These are phyloP conservation scores for Habroteleia sp. DNA, from an alignment of 2,888 invertebrate genomes.

Conservation along the genomic window DNA sequence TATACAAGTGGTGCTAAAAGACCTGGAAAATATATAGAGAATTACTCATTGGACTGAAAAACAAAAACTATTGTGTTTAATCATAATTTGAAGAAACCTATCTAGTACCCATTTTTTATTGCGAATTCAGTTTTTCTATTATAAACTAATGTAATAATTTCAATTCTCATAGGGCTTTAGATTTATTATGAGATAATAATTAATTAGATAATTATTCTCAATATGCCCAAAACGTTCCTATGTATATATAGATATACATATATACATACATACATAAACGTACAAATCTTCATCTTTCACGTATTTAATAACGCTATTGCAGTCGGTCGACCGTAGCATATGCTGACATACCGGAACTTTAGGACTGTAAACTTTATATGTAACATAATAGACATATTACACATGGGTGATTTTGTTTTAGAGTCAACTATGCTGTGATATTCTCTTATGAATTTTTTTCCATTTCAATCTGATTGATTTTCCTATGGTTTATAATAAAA, in stretches of 20 bases:
- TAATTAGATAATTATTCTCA: too few species aligned
- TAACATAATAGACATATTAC: slow-evolving; percentile 53
- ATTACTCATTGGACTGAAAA: too few species aligned
- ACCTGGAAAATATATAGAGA: too few species aligned
- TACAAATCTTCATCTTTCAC: slow-evolving; percentile 55
- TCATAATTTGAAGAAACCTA: too few species aligned
- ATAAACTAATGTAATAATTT: too few species aligned
- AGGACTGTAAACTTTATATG: slow-evolving; percentile 58
- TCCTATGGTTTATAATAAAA: slow-evolving; percentile 28
- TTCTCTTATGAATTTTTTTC: slow-evolving; percentile 30
- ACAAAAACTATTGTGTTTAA: too few species aligned
- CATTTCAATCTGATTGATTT: slow-evolving; percentile 41
- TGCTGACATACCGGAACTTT: slow-evolving; percentile 60
- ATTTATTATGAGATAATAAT: too few species aligned
- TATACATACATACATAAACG: slow-evolving; percentile 26
- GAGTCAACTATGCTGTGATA: slow-evolving; percentile 22
- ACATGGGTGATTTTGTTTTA: slow-evolving; percentile 56
- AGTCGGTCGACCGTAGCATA: slow-evolving; percentile 58
- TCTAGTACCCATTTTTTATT: too few species aligned
- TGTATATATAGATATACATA: slow-evolving; percentile 13
- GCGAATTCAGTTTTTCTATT: too few species aligned
- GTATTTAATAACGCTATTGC: slow-evolving; percentile 58
- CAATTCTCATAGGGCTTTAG: too few species aligned
- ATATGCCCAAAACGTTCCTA: too few species aligned
- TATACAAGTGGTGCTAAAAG: too few species aligned